A percentile compares a stretch with the other conserved stretches of the same genome.
These are phyloP conservation scores for Leptodactylus fallax DNA, from an alignment of 2,797 vertebrate genomes.

Conservation along the genomic window DNA sequence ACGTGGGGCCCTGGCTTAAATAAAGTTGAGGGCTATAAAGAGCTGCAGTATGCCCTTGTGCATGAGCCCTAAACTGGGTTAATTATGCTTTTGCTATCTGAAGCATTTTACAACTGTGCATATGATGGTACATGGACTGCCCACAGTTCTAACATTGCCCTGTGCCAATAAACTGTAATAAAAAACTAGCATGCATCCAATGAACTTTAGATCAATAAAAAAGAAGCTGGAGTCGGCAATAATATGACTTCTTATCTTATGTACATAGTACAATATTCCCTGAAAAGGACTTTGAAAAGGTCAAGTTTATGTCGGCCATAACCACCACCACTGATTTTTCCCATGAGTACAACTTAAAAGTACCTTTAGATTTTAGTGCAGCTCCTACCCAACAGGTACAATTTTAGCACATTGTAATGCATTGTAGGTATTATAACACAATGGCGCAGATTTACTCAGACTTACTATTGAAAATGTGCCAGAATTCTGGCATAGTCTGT, in stretches of 20 bases:
- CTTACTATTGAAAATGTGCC: too few species aligned
- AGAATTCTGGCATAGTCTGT: too few species aligned
- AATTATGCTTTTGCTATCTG: background rate
- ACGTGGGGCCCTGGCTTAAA: too few species aligned
- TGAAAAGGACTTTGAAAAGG: constrained; percentile 15
- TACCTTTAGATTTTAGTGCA: too few species aligned
- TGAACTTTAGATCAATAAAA: constrained; percentile 21
- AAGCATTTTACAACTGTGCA: background rate
- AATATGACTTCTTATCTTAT: constrained; percentile 45
- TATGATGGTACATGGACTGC: background rate
- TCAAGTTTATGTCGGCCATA: constrained; percentile 21
- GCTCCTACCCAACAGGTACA: too few species aligned
- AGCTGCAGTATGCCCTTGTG: background rate
- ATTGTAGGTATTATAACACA: too few species aligned
- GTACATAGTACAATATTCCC: constrained; percentile 32
- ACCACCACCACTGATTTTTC: too few species aligned
- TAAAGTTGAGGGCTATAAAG: too few species aligned
- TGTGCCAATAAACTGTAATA: background rate
- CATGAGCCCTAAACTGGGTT: background rate
- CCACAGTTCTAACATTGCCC: background rate
- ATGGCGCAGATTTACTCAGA: too few species aligned
- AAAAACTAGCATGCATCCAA: background rate
- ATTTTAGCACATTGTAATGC: too few species aligned
- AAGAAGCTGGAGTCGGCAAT: constrained; percentile 47
- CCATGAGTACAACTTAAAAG: too few species aligned